Evolutionary conservation across 2,113 vertebrate genomes (phyloP).

Genomic region (Clarias macrocephalus): DNA sequence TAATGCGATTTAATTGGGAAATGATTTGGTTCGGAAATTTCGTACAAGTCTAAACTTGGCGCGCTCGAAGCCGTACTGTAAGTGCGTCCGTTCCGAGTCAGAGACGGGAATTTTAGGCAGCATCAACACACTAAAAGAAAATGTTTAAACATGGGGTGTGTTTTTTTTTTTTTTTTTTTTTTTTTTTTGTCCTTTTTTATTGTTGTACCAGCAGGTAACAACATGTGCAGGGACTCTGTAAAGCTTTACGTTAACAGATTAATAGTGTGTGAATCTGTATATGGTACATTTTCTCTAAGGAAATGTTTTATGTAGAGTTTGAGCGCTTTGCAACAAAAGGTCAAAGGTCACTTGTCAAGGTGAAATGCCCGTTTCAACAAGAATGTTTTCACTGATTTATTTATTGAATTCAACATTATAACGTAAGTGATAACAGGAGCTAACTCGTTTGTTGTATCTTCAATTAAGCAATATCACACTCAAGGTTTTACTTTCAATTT

Average conservation of each 20-base stretch:
- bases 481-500: too few relatives aligned
- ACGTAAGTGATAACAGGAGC: not conserved
- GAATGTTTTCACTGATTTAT: not conserved
- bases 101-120: not conserved
- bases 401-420: not conserved
- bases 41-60: not conserved
- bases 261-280: not conserved
- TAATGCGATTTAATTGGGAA: too few relatives aligned
- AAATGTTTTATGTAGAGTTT: not conserved
- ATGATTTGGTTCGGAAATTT: not conserved
- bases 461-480: not conserved
- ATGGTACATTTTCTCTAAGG: not conserved
- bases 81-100: not conserved
- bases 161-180: not conserved
- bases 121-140: not conserved
- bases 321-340: not conserved
- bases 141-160: not conserved
- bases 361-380: not conserved
- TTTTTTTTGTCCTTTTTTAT: not conserved
- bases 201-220: not conserved
- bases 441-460: not conserved
- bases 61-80: not conserved
- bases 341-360: not conserved
- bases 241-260: too few relatives aligned
- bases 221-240: not conserved